A percentile compares a stretch with the other conserved stretches of the same genome.
phyloP scores from a whole-genome alignment of 2,113 vertebrate genomes.

The Muntiacus muntjak region DNA sequence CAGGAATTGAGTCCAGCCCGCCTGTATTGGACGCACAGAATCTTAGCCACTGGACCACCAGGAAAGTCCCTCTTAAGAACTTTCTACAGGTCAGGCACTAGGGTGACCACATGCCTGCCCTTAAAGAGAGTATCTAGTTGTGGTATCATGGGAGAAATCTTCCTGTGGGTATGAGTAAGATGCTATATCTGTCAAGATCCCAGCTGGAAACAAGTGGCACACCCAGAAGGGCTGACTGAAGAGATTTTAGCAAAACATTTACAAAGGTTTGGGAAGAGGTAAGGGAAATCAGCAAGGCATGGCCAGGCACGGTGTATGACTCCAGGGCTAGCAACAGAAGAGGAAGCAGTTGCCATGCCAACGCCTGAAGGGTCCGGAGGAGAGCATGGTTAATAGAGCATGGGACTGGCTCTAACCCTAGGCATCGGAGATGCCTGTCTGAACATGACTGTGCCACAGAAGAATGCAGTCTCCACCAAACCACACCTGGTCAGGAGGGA shows the following conservation, averaged over 20 bases:
- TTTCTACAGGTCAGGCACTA: not conserved
- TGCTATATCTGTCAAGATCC: not conserved
- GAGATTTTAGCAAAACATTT: not conserved
- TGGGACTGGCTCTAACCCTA: not conserved
- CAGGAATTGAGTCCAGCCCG: not conserved
- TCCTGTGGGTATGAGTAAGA: not conserved
- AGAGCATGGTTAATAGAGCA: not conserved
- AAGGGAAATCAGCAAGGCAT: not conserved
- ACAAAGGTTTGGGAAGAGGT: not conserved
- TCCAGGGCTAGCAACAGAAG: not conserved
- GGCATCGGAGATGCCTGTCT: not conserved
- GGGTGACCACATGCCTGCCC: not conserved
- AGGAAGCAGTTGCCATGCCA: not conserved
- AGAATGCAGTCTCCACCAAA: not conserved
- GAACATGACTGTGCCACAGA: accelerated
- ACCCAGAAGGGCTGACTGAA: not conserved
- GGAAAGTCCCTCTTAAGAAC: not conserved
- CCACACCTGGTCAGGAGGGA: not conserved
- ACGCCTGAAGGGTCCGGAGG: not conserved
- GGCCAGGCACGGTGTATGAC: not conserved
- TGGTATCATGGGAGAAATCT: not conserved
- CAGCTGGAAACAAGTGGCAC: not conserved
- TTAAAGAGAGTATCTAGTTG: not conserved
- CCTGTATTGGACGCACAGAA: not conserved
- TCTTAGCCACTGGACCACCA: not conserved